A percentile compares a stretch with the other conserved stretches of the same genome.
These are phyloP conservation scores for Sylvilagus floridanus DNA, from an alignment of 2,797 vertebrate genomes.

Conservation along the genomic window DNA sequence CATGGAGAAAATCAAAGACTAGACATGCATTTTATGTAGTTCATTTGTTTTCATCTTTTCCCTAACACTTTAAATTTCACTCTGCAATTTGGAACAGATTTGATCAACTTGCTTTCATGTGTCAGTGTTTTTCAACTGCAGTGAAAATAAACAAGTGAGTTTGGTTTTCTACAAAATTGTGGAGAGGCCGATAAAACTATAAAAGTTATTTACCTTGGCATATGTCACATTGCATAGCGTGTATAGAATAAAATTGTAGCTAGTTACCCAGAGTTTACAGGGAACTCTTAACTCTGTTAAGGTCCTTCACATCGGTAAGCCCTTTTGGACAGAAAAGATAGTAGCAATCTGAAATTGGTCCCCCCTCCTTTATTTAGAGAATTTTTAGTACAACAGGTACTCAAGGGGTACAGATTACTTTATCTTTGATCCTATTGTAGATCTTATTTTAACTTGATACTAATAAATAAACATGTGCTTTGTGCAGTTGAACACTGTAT, in stretches of 20 bases:
- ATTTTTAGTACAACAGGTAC: background rate
- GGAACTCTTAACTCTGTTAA: background rate
- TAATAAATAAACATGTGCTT: constrained; percentile 39
- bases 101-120: constrained; percentile 70
- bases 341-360: background rate
- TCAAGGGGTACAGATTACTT: background rate
- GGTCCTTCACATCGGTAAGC: background rate
- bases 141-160: constrained; percentile 74
- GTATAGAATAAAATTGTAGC: constrained; percentile 13
- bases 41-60: constrained; percentile 67
- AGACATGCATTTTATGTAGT: constrained; percentile 28
- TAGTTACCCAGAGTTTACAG: constrained; percentile 26
- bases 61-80: constrained; percentile 70
- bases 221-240: background rate
- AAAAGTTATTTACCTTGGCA: constrained; percentile 33
- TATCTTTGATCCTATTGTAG: background rate
- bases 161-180: constrained; percentile 62
- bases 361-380: background rate
- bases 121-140: constrained; percentile 66
- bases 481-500: background rate
- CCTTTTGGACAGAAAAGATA: background rate
- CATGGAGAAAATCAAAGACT: background rate
- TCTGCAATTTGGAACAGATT: constrained; percentile 61
- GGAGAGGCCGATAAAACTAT: constrained; percentile 49
- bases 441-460: constrained; percentile 15